phyloP scores from a whole-genome alignment of 2,113 vertebrate genomes.

The Asarcornis scutulata region DNA sequence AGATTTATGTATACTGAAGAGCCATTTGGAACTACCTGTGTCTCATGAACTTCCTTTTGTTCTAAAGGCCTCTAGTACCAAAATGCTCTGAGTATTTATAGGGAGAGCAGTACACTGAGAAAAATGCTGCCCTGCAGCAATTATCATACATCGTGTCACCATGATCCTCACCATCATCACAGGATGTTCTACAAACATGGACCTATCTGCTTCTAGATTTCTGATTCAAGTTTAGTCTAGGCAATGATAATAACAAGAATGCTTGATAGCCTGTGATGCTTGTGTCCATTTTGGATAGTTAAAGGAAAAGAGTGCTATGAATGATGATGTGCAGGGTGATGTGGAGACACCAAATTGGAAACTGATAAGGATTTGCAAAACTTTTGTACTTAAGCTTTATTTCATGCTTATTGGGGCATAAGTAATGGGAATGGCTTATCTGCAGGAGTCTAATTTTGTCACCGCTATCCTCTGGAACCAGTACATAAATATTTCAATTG shows the following conservation, averaged over 20 bases:
- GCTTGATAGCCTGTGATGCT: background rate
- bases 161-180: background rate
- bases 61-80: background rate
- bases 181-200: background rate
- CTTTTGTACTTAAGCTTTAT: background rate
- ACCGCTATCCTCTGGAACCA: background rate
- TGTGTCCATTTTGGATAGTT: background rate
- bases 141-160: background rate
- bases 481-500: background rate
- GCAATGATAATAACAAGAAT: background rate
- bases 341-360: background rate
- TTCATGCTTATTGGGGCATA: background rate
- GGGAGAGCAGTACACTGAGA: conserved; percentile 18
- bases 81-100: conserved; percentile 30
- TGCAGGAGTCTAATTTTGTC: background rate
- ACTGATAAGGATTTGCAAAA: background rate
- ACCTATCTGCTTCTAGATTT: background rate
- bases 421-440: background rate
- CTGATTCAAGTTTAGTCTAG: background rate
- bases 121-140: conserved; percentile 24
- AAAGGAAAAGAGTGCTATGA: background rate
- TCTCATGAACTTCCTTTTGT: conserved; percentile 42
- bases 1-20: background rate
- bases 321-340: background rate
- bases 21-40: conserved; percentile 34